These are phyloP conservation scores for Ephialtes manifestator DNA, from an alignment of 2,888 invertebrate species.

Conservation along the genomic window DNA sequence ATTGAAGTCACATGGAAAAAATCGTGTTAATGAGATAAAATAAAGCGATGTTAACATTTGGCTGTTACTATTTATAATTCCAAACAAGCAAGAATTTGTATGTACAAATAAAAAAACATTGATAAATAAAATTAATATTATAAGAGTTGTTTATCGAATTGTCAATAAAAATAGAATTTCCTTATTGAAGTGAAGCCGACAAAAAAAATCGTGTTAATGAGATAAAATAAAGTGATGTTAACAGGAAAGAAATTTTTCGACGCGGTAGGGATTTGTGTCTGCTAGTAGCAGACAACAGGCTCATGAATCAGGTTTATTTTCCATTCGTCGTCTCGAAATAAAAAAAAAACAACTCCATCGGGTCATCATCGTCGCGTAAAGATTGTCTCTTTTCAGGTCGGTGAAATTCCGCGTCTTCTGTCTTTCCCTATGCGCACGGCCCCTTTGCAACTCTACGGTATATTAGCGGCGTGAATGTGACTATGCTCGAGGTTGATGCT, in stretches of 20 bases:
- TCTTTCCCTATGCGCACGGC: slow-evolving; percentile 49
- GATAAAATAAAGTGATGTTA: not conserved
- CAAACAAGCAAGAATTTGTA: no score
- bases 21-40: no score
- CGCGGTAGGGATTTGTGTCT: not conserved
- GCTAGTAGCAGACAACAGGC: not conserved
- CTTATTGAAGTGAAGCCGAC: no score
- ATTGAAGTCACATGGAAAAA: no score
- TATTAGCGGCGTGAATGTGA: slow-evolving; percentile 35
- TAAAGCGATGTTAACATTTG: no score
- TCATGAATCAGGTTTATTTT: slow-evolving; percentile 30
- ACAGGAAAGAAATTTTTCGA: not conserved
- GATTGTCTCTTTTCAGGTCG: slow-evolving; percentile 80
- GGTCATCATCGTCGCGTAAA: slow-evolving; percentile 27
- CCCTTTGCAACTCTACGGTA: slow-evolving; percentile 53
- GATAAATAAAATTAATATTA: no score
- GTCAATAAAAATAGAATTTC: not conserved
- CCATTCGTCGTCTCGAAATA: slow-evolving; percentile 19
- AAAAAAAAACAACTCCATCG: not conserved
- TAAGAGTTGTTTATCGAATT: not conserved
- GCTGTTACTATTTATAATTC: no score
- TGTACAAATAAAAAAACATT: no score
- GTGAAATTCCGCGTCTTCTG: slow-evolving; percentile 79
- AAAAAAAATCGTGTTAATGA: not conserved
- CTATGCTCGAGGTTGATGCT: slow-evolving; percentile 40